Percentiles rank a stretch among this genome's conserved stretches.
Evolutionary conservation across 2,888 invertebrate species (phyloP).

Genomic region (Perizoma affinitatum): DNA sequence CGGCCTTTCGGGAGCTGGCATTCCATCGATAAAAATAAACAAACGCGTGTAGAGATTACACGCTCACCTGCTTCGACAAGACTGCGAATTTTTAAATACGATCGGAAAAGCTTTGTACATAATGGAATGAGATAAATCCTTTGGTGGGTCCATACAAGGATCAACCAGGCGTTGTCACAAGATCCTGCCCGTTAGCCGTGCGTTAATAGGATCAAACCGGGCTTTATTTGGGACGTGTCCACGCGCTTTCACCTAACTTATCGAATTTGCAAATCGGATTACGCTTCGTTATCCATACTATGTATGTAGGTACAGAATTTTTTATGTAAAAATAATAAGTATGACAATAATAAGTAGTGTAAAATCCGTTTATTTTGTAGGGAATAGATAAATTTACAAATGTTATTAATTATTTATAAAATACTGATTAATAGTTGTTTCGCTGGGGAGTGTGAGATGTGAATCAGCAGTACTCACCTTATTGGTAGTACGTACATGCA

Average conservation of each 20-base stretch:
- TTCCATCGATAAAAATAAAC: constrained; percentile 55
- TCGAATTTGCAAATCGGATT: constrained; percentile 83
- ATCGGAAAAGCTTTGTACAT: constrained; percentile 46
- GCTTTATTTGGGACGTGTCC: constrained; percentile 79
- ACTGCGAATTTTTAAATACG: constrained; percentile 38
- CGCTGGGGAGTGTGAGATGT: constrained; percentile 2
- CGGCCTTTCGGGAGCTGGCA: constrained; percentile 43
- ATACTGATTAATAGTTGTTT: constrained; percentile 19
- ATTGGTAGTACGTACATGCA: not conserved
- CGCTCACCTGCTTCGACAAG: constrained; percentile 36
- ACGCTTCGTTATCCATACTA: constrained; percentile 75
- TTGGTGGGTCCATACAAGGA: constrained; percentile 60
- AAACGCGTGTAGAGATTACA: constrained; percentile 50
- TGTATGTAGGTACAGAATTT: constrained; percentile 32
- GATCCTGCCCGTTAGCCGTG: constrained; percentile 77
- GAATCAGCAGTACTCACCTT: constrained; percentile 2
- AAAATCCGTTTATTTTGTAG: constrained; percentile 1
- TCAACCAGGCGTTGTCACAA: constrained; percentile 67
- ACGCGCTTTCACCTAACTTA: constrained; percentile 81
- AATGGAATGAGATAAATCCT: constrained; percentile 52
- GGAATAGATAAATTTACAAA: constrained; percentile 10
- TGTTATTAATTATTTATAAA: constrained; percentile 17
- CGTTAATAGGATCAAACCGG: constrained; percentile 82
- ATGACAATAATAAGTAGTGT: constrained; percentile 10
- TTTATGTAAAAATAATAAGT: constrained; percentile 33